These are phyloP conservation scores for Ectemnius lituratus DNA, from an alignment of 2,888 invertebrate species.

Conservation along the genomic window DNA sequence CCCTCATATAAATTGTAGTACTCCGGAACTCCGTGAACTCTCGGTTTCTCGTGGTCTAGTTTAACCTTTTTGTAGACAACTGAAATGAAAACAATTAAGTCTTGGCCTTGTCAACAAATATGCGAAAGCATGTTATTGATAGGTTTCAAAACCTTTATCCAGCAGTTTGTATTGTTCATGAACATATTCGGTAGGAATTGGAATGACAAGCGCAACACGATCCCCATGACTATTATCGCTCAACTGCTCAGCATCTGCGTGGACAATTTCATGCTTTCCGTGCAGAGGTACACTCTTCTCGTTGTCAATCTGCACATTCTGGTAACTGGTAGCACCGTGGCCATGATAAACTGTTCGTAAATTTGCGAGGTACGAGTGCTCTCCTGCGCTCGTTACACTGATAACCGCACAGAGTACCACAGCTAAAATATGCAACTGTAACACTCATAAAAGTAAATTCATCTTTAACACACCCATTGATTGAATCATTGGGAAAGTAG, in stretches of 20 bases:
- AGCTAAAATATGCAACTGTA: conserved; percentile 61
- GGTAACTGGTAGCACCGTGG: conserved; percentile 72
- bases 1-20: conserved; percentile 50
- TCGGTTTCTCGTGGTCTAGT: conserved; percentile 44
- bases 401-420: conserved; percentile 59
- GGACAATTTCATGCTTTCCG: conserved; percentile 46
- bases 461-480: too few species aligned
- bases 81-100: conserved; percentile 3
- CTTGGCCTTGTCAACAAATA: not conserved
- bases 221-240: conserved; percentile 1
- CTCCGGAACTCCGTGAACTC: conserved; percentile 28
- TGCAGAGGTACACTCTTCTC: conserved; percentile 63
- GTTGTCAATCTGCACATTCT: conserved; percentile 68
- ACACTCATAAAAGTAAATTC: conserved; percentile 13
- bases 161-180: not conserved
- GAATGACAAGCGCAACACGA: conserved; percentile 9
- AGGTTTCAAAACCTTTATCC: not conserved
- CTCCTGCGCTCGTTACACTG: conserved; percentile 59
- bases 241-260: conserved; percentile 15
- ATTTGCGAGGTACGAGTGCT: conserved; percentile 60
- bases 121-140: not conserved
- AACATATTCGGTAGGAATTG: not conserved
- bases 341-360: conserved; percentile 68
- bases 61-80: conserved; percentile 17
- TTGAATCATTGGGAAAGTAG: not conserved